phyloP scores from a whole-genome alignment of 2,888 invertebrate genomes.

The Nycteola revayana region DNA sequence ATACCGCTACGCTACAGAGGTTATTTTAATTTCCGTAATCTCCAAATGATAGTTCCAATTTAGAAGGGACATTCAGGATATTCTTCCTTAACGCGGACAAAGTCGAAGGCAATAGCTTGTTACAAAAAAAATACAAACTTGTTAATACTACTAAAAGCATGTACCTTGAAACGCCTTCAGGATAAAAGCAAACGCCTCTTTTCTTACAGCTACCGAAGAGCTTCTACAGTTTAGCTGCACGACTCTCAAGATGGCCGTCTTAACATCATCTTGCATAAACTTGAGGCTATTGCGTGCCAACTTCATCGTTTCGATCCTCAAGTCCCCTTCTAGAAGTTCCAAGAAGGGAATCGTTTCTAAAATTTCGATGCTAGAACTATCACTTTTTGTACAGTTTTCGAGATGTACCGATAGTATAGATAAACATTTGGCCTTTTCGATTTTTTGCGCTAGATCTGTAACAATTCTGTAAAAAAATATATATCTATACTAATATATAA shows the following conservation, averaged over 20 bases:
- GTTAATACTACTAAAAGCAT: too few relatives aligned
- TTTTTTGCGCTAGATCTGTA: constrained; percentile 32
- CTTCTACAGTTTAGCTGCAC: constrained; percentile 13
- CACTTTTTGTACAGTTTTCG: constrained; percentile 8
- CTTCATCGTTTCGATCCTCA: constrained; percentile 22
- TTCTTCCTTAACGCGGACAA: too few relatives aligned
- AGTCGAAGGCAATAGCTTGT: too few relatives aligned
- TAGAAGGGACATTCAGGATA: too few relatives aligned
- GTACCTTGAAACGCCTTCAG: constrained; percentile 25
- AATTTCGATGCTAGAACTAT: constrained; percentile 27
- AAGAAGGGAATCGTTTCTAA: constrained; percentile 27
- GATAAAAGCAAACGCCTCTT: constrained; percentile 17
- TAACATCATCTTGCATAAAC: constrained; percentile 7
- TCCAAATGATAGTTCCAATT: too few relatives aligned
- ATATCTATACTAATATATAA: too few relatives aligned
- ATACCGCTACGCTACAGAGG: too few relatives aligned
- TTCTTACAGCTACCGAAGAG: constrained; percentile 11
- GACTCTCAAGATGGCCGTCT: constrained; percentile 3
- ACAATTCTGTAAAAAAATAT: constrained; percentile 20
- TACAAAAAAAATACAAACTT: too few relatives aligned
- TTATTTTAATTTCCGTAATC: too few relatives aligned
- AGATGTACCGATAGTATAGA: constrained; percentile 44
- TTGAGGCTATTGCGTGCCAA: constrained; percentile 16
- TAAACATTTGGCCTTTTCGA: constrained; percentile 46
- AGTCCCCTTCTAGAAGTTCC: constrained; percentile 20